Base-by-base conservation (phyloP, 35 echinoderm and acorn worm species). In the Hemicentrotus pulcherrimus region DNA sequence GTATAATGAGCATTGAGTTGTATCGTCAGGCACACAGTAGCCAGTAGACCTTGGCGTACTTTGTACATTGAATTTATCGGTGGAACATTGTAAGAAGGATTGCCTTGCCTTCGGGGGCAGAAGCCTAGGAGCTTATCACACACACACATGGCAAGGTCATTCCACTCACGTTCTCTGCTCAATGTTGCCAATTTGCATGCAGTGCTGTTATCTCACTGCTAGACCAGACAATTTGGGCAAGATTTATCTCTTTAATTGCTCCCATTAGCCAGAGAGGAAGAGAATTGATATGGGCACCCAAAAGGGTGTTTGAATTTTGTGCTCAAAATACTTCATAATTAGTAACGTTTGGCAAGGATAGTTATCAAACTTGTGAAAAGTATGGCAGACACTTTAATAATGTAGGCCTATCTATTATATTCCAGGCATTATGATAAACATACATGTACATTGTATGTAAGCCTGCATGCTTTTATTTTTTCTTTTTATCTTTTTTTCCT, bases 231-330 rank as follows among this genome's bases (percentile, higher is more conserved):
- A 78, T 78, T 78, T 78, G 19, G 22, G 65, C 65, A 22, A 78
- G 22, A 78, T 78, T 55, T 78, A 78, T 78, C 65, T 78, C 65
- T 78, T 78, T 78, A 78, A 78, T 78, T 78, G 65, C 65, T 78
- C 65, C 18, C 65, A 22, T n/a, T 78, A 78, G 19, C 19, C 65
- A 78, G 28, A 78, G 8, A n/a, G 65, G 65, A 78, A 78, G 65
- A 18, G 19, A 22, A 78, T n/a, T n/a, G 28, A 22, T 78, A n/a
- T 78, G 19, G 65, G 28, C 19, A 78, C 28, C 24, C 19, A 78
- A 28, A 78, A 22, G 19, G 65, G 22, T n/a, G 65, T 78, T 8
- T n/a, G 24, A 22, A 78, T 3, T 41, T 78, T 8, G 65, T 28
- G 28, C 65, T n/a, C 24, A 78, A 78, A 78, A 78, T 78, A 78